Evolutionary conservation across 2,113 vertebrate species (phyloP).

Genomic region (Struthidea cinerea): DNA sequence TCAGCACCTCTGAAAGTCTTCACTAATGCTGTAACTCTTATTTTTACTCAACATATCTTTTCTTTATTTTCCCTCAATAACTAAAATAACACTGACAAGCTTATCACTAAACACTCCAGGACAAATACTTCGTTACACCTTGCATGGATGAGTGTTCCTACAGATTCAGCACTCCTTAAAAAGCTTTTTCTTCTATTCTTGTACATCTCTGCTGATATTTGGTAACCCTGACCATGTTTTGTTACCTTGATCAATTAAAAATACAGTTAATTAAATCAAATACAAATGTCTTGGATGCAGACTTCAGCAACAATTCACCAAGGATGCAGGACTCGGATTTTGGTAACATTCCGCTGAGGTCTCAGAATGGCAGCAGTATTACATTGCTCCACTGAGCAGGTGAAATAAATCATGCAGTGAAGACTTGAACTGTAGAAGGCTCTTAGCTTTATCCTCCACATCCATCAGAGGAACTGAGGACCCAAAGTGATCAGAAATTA

Average conservation of each 20-base stretch:
- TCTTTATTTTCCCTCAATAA: not conserved
- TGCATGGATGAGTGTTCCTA: not conserved
- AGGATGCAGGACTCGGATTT: not conserved
- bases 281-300: not conserved
- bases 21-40: not conserved
- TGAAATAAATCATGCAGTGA: not conserved
- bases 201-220: not conserved
- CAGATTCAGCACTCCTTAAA: not conserved
- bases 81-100: not conserved
- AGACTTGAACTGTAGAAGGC: not conserved
- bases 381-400: not conserved
- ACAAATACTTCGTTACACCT: not conserved
- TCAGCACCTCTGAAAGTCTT: not conserved
- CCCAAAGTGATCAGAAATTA: not conserved
- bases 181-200: not conserved
- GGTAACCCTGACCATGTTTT: not conserved
- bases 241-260: not conserved
- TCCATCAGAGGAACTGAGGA: not conserved
- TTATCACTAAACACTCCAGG: not conserved
- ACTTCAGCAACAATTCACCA: not conserved
- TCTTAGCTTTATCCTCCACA: not conserved
- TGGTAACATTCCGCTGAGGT: not conserved
- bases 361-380: not conserved
- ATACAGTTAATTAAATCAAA: not conserved
- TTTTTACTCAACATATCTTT: not conserved